Evolutionary conservation across 1,140 invertebrate genomes (phyloP), one percentile per base, ranked within the genome.

Genomic region (Drosophila nannoptera): DNA sequence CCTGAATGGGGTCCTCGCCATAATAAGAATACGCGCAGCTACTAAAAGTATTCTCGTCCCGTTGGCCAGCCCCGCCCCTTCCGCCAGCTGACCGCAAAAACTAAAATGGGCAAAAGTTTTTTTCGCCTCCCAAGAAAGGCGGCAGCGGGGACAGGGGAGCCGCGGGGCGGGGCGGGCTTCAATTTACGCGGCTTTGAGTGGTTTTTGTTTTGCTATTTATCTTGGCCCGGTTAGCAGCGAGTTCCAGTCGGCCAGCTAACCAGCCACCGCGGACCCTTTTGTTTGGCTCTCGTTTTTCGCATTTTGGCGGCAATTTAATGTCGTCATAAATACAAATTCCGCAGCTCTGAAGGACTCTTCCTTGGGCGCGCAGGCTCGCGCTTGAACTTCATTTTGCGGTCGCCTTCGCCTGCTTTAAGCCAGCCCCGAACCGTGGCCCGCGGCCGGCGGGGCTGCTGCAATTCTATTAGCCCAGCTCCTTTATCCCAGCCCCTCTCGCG

Each of bases 261-360:
- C 59, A 43, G 22, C 11, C n/a, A n/a, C n/a, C 31, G 29, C 48
- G 29, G 48, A 12, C 16, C n/a, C 42, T 43, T 43, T 54, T 64
- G 50, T 43, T 54, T 64, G 45, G 53, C 31, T 54, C 33, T 48
- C 12, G 12, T 9, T 49, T 62, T 9, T 48, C 31, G 29, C 46
- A 59, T 68, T 64, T 81, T 56, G 67, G 77, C 69, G 81, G 81
- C 73, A 63, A 80, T 84, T 86, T 84, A 81, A 74, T 84, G 81
- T 80, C 81, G 66, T 84, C 73, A 86, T 86, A 86, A 84, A 84
- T 86, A 81, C 81, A 86, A 84, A 86, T 84, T 86, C 73, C 73
- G 68, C 22, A 62, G 63, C 58, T 45, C 69, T 64, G 75, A 83
- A 73, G 73, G 81, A 62, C 58, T 82, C 73, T 68, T 68, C 7